Evolutionary conservation across 2,113 vertebrate genomes (phyloP).

Genomic region (Nothobranchius kuhntae): DNA sequence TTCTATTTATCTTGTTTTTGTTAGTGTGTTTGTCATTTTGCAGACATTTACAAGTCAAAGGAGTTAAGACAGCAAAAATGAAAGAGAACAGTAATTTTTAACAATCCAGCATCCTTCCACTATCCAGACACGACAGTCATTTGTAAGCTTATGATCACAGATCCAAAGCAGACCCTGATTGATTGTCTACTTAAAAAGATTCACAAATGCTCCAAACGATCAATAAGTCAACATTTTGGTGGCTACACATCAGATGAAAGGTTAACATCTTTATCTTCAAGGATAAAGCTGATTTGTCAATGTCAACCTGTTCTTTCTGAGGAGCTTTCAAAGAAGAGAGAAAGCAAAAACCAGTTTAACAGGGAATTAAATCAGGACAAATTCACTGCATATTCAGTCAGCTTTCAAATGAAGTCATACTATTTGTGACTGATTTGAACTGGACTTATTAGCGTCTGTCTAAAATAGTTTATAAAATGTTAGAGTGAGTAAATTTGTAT

Average conservation of each 20-base stretch:
- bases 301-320: constrained; percentile 4
- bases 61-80: neutral
- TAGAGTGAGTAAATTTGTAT: too few relatives aligned
- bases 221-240: neutral
- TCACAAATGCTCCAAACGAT: neutral
- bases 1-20: neutral
- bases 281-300: constrained; percentile 12
- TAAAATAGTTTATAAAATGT: too few relatives aligned
- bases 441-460: too few relatives aligned
- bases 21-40: neutral
- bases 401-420: too few relatives aligned
- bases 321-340: neutral
- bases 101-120: neutral
- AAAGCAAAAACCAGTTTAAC: neutral
- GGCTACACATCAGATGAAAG: constrained; percentile 17
- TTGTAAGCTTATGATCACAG: neutral
- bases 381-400: too few relatives aligned
- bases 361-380: too few relatives aligned
- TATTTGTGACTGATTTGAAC: too few relatives aligned
- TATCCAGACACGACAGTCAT: neutral
- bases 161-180: neutral
- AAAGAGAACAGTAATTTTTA: neutral
- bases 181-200: constrained; percentile 22
- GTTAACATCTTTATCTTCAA: constrained; percentile 22
- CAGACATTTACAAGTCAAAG: constrained; percentile 1